phyloP scores from a whole-genome alignment of 2,888 invertebrate species.

The Brachynemurus nebulosus region DNA sequence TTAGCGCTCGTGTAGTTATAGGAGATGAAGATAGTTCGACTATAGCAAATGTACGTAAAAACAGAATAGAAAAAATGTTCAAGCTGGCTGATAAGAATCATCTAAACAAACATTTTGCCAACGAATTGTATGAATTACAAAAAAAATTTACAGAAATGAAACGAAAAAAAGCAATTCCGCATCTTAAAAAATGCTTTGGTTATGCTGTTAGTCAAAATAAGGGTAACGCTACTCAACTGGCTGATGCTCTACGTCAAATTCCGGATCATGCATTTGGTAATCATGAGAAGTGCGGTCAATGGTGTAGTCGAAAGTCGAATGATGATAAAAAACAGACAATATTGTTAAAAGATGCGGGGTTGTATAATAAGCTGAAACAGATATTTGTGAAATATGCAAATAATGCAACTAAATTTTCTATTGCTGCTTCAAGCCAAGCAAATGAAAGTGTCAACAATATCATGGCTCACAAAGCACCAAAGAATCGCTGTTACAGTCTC shows the following conservation, averaged over 20 bases:
- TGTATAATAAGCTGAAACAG: conserved; percentile 11
- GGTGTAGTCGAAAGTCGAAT: conserved; percentile 13
- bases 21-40: conserved; percentile 21
- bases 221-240: conserved; percentile 11
- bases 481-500: conserved; percentile 12
- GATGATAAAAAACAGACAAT: conserved; percentile 11
- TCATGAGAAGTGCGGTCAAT: conserved; percentile 16
- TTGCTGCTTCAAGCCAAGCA: conserved; percentile 16
- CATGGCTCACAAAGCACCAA: conserved; percentile 17
- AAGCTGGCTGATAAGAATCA: conserved; percentile 19
- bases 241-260: conserved; percentile 14
- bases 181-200: conserved; percentile 18
- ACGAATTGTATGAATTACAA: conserved; percentile 15
- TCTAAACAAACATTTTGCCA: conserved; percentile 16
- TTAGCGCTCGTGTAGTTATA: conserved; percentile 17
- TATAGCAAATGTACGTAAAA: conserved; percentile 17
- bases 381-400: conserved; percentile 14
- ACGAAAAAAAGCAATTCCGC: conserved; percentile 14
- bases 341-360: conserved; percentile 11
- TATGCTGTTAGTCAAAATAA: conserved; percentile 17
- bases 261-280: conserved; percentile 15
- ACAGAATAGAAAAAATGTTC: conserved; percentile 11
- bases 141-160: conserved; percentile 13
- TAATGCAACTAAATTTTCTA: conserved; percentile 16
- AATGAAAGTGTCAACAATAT: conserved; percentile 19